A percentile compares a stretch with the other conserved stretches of the same genome.
Conservation (phyloP, 35 echinoderm and acorn worm genomes). For the Anneissia japonica region DNA sequence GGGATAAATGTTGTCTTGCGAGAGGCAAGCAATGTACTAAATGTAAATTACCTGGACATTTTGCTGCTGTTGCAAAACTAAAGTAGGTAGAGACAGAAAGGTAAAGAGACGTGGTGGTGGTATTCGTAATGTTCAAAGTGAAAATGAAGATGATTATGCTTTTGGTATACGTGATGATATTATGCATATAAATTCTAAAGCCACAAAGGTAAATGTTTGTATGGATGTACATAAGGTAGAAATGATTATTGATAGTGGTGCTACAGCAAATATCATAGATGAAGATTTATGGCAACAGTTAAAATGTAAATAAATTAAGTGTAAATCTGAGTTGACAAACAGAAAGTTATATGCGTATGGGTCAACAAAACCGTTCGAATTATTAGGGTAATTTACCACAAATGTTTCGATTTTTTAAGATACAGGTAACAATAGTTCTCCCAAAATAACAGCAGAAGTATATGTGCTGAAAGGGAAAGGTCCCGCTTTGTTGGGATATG, state of each 20-base stretch:
- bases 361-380: constrained; percentile 43
- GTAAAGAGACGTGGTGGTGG: too few species aligned
- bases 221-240: constrained; percentile 14
- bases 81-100: too few species aligned
- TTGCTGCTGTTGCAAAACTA: too few species aligned
- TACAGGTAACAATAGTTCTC: too few species aligned
- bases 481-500: constrained; percentile 27
- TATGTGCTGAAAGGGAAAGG: constrained; percentile 53
- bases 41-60: too few species aligned
- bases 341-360: constrained; percentile 53
- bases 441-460: constrained; percentile 17
- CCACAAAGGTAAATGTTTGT: neutral
- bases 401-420: constrained; percentile 7
- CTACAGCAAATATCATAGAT: constrained; percentile 33
- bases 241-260: constrained; percentile 55
- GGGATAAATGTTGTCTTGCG: too few species aligned
- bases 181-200: neutral
- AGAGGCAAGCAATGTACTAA: too few species aligned
- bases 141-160: constrained; percentile 14
- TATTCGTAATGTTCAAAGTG: constrained; percentile 5
- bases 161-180: constrained; percentile 5
- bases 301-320: constrained; percentile 38
- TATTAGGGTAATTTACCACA: constrained; percentile 39
- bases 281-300: constrained; percentile 28
- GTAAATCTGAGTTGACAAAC: constrained; percentile 29